A percentile compares a stretch with the other conserved stretches of the same genome.
These are phyloP conservation scores for Scartelaos histophorus DNA, from an alignment of 2,113 vertebrate genomes.

Conservation along the genomic window DNA sequence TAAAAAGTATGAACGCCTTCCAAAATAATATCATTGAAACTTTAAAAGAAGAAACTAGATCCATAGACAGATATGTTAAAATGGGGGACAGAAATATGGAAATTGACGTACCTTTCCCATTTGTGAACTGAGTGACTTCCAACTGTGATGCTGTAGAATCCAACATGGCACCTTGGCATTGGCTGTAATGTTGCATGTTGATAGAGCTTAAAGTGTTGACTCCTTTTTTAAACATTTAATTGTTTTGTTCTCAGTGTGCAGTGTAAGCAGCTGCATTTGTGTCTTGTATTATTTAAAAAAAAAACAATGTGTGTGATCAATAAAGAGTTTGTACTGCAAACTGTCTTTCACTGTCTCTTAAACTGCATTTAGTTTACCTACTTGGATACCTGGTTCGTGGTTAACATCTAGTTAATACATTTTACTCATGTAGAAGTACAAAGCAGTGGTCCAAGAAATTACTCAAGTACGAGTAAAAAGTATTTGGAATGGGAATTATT, in stretches of 20 bases:
- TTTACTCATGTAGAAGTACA: background rate
- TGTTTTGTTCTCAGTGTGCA: constrained; percentile 34
- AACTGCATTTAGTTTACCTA: background rate
- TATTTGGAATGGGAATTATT: too few relatives aligned
- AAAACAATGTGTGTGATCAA: constrained; percentile 46
- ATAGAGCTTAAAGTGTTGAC: constrained; percentile 20
- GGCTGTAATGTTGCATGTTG: background rate
- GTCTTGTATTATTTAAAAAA: constrained; percentile 70
- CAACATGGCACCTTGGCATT: background rate
- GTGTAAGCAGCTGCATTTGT: constrained; percentile 30
- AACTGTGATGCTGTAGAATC: constrained; percentile 17
- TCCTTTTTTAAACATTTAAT: constrained; percentile 49
- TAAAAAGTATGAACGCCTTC: constrained; percentile 70
- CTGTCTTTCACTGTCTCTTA: constrained; percentile 5
- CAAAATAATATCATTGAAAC: constrained; percentile 69
- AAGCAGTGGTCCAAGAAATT: background rate
- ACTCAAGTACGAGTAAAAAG: too few relatives aligned
- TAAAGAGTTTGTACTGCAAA: constrained; percentile 68
- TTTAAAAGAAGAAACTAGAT: constrained; percentile 70
- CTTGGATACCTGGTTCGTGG: too few relatives aligned
- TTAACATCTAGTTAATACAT: background rate
- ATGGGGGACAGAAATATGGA: constrained; percentile 79
- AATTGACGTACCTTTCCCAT: constrained; percentile 79
- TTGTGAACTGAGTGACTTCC: constrained; percentile 64
- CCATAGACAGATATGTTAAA: constrained; percentile 71